Conservation (phyloP, 2,888 invertebrate species). For the Diarsia dahlii region DNA sequence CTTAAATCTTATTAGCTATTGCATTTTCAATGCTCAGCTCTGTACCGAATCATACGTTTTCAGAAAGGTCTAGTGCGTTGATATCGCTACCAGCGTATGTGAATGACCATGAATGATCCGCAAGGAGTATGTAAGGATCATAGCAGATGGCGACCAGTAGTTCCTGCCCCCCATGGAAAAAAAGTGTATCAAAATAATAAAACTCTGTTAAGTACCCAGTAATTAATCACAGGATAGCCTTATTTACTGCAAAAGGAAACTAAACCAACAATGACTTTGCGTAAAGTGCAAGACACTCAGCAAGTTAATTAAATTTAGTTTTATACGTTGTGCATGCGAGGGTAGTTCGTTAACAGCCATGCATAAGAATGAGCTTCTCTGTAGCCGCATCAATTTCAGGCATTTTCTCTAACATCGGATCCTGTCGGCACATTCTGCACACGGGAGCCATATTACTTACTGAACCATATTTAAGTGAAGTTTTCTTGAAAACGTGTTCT, state of each 20-base stretch:
- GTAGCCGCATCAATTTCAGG: constrained; percentile 45
- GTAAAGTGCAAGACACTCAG: constrained; percentile 31
- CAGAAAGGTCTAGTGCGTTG: background rate
- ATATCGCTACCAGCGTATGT: background rate
- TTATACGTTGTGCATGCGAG: constrained; percentile 32
- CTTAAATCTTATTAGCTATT: too few relatives aligned
- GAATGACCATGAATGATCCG: background rate
- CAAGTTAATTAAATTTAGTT: constrained; percentile 51
- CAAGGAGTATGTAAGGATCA: background rate
- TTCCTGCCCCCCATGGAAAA: background rate
- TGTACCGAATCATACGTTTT: background rate
- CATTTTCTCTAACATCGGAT: constrained; percentile 27
- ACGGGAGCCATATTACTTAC: constrained; percentile 17
- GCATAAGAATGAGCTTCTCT: constrained; percentile 50
- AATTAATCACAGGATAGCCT: background rate
- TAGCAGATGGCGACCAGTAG: background rate
- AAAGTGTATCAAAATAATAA: background rate
- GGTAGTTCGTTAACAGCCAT: constrained; percentile 37
- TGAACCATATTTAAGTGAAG: constrained; percentile 24
- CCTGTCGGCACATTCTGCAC: constrained; percentile 13
- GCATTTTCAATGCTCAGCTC: too few relatives aligned
- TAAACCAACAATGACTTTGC: constrained; percentile 4
- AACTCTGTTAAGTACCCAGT: background rate
- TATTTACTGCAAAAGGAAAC: constrained; percentile 2
- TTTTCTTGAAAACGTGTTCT: constrained; percentile 15